Evolutionary conservation across 64 coral and sea anemone species (phyloP), one percentile per base, ranked within the genome.

Genomic region (Porites lutea): DNA sequence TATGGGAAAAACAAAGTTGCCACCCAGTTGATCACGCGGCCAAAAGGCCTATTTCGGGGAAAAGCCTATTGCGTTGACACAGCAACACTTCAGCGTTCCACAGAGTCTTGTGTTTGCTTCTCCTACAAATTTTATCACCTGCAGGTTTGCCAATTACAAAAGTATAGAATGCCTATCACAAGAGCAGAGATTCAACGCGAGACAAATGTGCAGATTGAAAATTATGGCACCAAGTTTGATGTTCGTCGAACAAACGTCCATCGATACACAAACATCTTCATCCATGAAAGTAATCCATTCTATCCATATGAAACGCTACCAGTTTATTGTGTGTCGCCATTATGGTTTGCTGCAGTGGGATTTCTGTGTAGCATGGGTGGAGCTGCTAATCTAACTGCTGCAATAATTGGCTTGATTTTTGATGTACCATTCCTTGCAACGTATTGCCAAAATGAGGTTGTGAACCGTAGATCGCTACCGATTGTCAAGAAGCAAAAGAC

Each of bases 261-360:
- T 82, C 59, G 79, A 4, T 63, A 47, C 79, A 46, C 79, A 37
- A 82, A 82, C 27, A 82, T 82, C 58, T 82, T 82, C 79, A 82
- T 82, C 27, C n/a, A 82, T 11, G 79, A 82, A 18, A 82, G 57
- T 37, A 82, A 23, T 1, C 23, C 27, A 6, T 82, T 82, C 79
- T 45, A 63, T 61, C 79, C 79, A 18, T 12, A 14, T 3, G 79
- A 23, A 65, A 16, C 13, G 21, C 19, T 82, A 47, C 79, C 55
- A 2, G 13, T 19, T 2, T 82, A 82, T 15, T 27, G 79, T 37
- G 79, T 6, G 45, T 27, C 27, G 9, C 79, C 79, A 16, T 58
- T 82, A 45, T 82, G 78, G 57, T 80, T 80, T 3, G 20, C 20
- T 13, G 78, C 14, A 15, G 3, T 80, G 2, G 9, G 27, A 2